A percentile compares a stretch with the other conserved stretches of the same genome.
Conservation (phyloP, 2,113 vertebrate species). For the Cheirogaleus medius region DNA sequence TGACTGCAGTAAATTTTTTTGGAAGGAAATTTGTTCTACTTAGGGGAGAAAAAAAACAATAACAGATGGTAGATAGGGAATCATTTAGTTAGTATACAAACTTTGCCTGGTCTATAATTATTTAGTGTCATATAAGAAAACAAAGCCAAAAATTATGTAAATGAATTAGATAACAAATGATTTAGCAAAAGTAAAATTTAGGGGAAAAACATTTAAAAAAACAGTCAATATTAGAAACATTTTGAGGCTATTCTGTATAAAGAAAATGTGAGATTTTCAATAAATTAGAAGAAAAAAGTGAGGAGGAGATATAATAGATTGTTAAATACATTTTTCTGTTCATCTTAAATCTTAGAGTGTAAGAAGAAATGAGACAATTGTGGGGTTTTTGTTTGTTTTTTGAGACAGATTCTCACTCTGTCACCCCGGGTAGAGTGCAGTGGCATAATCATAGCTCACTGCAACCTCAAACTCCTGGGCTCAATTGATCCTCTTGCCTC, state of each 20-base stretch:
- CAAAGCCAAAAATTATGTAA: not conserved
- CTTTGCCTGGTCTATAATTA: not conserved
- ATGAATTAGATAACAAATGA: not conserved
- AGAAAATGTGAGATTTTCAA: not conserved
- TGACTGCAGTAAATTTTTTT: not conserved
- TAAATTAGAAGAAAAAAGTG: not conserved
- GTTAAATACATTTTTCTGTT: not conserved
- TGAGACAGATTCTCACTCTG: no score
- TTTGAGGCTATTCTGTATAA: not conserved
- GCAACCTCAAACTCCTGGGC: no score
- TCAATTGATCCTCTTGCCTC: no score
- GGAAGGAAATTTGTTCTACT: conserved; percentile 33
- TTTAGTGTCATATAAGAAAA: not conserved
- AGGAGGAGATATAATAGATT: not conserved
- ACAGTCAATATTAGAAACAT: not conserved
- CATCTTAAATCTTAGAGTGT: not conserved
- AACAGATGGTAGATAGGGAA: not conserved
- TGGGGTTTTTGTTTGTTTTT: no score
- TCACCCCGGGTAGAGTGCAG: no score
- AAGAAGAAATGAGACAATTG: not conserved
- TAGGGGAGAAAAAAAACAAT: not conserved
- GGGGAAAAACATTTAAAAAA: not conserved
- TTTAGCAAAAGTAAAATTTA: not conserved
- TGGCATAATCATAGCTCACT: no score
- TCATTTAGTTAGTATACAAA: not conserved